These are phyloP conservation scores for Ctenoplectra terminalis DNA, from an alignment of 1,140 invertebrate genomes.

Conservation along the genomic window DNA sequence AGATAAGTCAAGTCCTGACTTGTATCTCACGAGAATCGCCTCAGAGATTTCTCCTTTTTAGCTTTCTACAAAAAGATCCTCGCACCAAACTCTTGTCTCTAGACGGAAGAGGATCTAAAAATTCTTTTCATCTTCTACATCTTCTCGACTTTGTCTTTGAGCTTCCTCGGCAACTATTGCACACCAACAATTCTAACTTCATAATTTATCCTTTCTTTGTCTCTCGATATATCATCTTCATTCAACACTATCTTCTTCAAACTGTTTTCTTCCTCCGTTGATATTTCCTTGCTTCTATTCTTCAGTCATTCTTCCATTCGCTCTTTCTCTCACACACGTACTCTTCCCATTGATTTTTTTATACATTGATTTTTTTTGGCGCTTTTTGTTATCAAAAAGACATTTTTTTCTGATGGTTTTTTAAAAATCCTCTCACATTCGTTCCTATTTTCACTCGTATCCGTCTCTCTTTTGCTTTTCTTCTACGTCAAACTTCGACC, in stretches of 20 bases:
- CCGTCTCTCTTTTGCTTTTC: background rate
- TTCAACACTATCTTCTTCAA: background rate
- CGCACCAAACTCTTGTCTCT: conserved; percentile 1
- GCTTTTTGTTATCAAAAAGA: conserved; percentile 68
- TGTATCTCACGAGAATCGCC: background rate
- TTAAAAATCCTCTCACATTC: conserved; percentile 53
- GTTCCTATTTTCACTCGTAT: conserved; percentile 9
- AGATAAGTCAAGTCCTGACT: conserved; percentile 13
- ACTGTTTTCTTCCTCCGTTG: background rate
- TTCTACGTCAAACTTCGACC: conserved; percentile 23
- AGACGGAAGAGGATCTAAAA: conserved; percentile 24
- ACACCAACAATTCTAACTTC: conserved; percentile 30
- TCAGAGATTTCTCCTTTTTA: background rate
- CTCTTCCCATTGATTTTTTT: conserved; percentile 27
- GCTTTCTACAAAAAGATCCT: conserved; percentile 32
- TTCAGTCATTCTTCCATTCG: conserved; percentile 25
- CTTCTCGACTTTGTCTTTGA: background rate
- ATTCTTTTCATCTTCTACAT: background rate
- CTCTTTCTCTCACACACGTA: background rate
- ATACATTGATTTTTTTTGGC: conserved; percentile 61
- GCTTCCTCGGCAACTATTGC: conserved; percentile 46
- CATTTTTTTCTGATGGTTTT: conserved; percentile 64
- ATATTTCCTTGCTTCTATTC: background rate
- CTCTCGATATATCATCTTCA: background rate
- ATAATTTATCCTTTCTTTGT: background rate